Percentiles rank a stretch among this genome's conserved stretches.
Conservation (phyloP, 23 tunicate genomes). For the Halocynthia roretzi region DNA sequence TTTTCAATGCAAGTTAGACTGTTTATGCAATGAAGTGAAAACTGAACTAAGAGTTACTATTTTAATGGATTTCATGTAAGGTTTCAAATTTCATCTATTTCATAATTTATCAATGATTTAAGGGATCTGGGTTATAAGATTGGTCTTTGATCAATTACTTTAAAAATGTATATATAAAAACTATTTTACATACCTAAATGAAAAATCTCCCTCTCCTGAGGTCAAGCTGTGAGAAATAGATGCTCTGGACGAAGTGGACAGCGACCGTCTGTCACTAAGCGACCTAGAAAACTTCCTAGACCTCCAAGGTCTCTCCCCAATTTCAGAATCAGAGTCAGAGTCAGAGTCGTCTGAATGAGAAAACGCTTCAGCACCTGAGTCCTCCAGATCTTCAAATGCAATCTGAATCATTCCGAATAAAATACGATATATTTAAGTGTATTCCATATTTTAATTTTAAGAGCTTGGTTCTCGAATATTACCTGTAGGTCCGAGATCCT, state of each 20-base stretch:
- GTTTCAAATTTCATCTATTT: too few relatives aligned
- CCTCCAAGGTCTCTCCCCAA: not conserved
- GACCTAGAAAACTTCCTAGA: conserved; percentile 20
- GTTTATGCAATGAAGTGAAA: too few relatives aligned
- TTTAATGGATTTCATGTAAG: too few relatives aligned
- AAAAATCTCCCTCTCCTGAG: conserved; percentile 30
- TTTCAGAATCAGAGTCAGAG: conserved; percentile 43
- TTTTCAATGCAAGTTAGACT: not conserved
- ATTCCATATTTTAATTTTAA: not conserved
- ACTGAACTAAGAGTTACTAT: too few relatives aligned
- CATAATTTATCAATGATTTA: too few relatives aligned
- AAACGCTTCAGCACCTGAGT: conserved; percentile 48
- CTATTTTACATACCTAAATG: conserved; percentile 2
- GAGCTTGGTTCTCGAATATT: not conserved
- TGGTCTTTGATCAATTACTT: too few relatives aligned
- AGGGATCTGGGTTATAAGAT: too few relatives aligned
- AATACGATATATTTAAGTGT: not conserved
- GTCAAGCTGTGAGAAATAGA: conserved; percentile 33
- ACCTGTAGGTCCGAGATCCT: conserved; percentile 88
- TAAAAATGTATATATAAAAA: too few relatives aligned
- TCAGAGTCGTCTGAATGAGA: conserved; percentile 32
- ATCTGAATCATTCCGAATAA: conserved; percentile 23
- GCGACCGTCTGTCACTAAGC: not conserved
- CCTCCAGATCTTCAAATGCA: conserved; percentile 83
- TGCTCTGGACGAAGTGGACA: conserved; percentile 6